Evolutionary conservation across 2,888 invertebrate genomes (phyloP), one percentile per base, ranked within the genome.

Genomic region (Melinopterus prodromus): DNA sequence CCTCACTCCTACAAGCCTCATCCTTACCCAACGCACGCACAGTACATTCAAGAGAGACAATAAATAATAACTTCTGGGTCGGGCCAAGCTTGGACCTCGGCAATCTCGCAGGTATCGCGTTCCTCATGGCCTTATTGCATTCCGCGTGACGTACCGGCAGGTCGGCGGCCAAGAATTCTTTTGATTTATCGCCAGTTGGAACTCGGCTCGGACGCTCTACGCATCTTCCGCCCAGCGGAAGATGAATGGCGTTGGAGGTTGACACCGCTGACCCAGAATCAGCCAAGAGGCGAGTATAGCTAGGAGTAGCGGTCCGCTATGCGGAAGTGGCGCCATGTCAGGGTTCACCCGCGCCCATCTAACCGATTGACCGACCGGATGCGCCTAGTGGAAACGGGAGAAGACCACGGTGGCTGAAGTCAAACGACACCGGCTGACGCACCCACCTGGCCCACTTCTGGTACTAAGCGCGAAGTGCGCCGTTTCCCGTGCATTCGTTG

Each of bases 301-400:
- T 53, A 53, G 53, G 53, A 53, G 53, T 53, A 53, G 80, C 77
- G 74, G 78, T 80, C 84, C 85, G 86, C 86, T 86, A 88, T 88
- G 88, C 88, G 88, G 88, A 88, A 88, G 86, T 85, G 82, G 83
- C 85, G 81, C 81, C 82, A 76, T 80, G 87, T 87, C 87, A 87
- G 80, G 87, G 88, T 86, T 88, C 88, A 85, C 83, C 86, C 87
- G 85, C 88, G 87, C 88, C 87, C 76, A 72, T 86, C 84, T 86
- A 86, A 84, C 86, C 86, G 84, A 87, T 84, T 87, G 86, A 86
- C 87, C 86, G 86, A 87, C 87, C 87, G 86, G 86, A 86, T 86
- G 85, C 85, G 83, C 76, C 81, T 78, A 70, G 70, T 38, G 53
- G 53, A 53, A 53, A 53, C 53, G 53, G 53, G 53, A 53, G 26